These are phyloP conservation scores for Tetraodon nigroviridis DNA, from an alignment of 2,113 vertebrate species.

Conservation along the genomic window DNA sequence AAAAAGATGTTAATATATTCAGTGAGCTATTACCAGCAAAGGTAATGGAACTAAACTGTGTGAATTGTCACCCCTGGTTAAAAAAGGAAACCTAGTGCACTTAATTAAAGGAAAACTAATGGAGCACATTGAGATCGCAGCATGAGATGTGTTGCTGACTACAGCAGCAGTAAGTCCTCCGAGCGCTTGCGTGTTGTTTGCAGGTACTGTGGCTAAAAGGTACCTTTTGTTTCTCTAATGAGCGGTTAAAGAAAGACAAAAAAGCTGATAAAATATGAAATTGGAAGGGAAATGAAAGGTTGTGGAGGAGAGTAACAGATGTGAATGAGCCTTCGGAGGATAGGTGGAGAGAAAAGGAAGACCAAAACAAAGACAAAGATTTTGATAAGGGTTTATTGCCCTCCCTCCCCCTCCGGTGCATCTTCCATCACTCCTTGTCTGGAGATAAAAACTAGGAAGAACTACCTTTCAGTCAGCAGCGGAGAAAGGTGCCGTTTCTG, in stretches of 20 bases:
- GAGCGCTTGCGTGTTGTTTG: too few species aligned
- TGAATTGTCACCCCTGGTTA: too few species aligned
- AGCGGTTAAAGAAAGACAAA: too few species aligned
- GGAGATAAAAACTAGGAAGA: conserved; percentile 33
- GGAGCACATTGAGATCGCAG: not conserved
- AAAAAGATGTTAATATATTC: conserved; percentile 6
- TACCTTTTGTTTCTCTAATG: too few species aligned
- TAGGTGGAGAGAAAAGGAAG: conserved; percentile 31
- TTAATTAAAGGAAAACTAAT: conserved; percentile 10
- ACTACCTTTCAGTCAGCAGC: conserved; percentile 46
- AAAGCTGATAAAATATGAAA: not conserved
- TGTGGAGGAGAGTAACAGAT: conserved; percentile 44
- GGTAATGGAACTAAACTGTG: not conserved
- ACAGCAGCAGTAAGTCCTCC: too few species aligned
- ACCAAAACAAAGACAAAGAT: conserved; percentile 48
- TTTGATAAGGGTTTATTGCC: conserved; percentile 48
- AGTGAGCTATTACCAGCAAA: conserved; percentile 11
- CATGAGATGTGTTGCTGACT: conserved; percentile 5
- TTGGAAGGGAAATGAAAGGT: conserved; percentile 32
- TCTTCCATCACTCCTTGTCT: conserved; percentile 18
- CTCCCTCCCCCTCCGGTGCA: not conserved
- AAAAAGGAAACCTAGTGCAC: not conserved
- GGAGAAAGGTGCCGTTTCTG: conserved; percentile 32
- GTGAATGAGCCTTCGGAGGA: conserved; percentile 39
- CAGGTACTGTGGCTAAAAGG: too few species aligned